Evolutionary conservation across 2,888 invertebrate genomes (phyloP).

Genomic region (Mystacides longicornis): DNA sequence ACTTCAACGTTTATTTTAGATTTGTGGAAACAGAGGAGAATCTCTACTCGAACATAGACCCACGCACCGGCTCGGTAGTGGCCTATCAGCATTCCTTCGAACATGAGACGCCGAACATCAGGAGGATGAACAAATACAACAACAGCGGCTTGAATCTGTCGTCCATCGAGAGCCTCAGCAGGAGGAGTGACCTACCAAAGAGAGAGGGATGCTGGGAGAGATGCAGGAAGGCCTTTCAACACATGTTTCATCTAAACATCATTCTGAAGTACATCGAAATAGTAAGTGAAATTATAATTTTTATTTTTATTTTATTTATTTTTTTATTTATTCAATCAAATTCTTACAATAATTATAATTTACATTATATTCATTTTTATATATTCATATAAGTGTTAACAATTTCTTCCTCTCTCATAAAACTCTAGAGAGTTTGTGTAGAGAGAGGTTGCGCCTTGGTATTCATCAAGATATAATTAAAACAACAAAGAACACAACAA

Average conservation of each 20-base stretch:
- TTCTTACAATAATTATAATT: no score
- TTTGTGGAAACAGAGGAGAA: slow-evolving; percentile 2
- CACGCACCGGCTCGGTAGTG: slow-evolving; percentile 7
- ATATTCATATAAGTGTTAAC: no score
- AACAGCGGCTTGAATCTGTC: not conserved
- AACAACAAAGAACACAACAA: no score
- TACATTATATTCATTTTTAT: no score
- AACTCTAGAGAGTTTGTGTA: no score
- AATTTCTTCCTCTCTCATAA: no score
- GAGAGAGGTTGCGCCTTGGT: no score
- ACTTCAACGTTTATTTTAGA: not conserved
- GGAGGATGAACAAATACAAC: not conserved
- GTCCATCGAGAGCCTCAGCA: not conserved
- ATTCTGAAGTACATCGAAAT: slow-evolving; percentile 8
- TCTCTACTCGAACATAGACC: slow-evolving; percentile 14
- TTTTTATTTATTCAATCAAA: not conserved
- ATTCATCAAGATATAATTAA: no score
- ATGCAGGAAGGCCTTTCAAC: not conserved
- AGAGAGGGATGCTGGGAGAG: not conserved
- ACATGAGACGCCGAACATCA: not conserved
- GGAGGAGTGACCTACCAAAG: not conserved
- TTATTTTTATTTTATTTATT: not conserved
- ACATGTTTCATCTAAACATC: slow-evolving; percentile 1
- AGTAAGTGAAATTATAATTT: slow-evolving; percentile 10
- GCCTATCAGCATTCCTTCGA: not conserved